Evolutionary conservation across 2,797 vertebrate genomes (phyloP), one percentile per base, ranked within the genome.

Genomic region (Lophius americanus): DNA sequence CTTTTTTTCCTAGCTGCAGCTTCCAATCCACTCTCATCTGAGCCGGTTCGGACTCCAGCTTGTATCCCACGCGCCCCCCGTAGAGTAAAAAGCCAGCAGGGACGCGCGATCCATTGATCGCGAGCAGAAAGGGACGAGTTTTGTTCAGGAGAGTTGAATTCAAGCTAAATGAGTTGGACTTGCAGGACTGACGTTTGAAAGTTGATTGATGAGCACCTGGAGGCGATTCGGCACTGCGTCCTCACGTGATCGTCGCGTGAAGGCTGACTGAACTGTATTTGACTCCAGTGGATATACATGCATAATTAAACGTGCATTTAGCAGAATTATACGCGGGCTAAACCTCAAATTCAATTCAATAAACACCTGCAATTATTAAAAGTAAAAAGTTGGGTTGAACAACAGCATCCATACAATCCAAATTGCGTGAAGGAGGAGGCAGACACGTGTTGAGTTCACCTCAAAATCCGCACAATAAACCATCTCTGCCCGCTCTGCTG

Each of bases 391-490:
- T 33, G 9, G 11, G 5, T 39, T 9, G 1, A 38, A 61, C 64
- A 49, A 32, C 7, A 55, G 52, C 14, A 58, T 23, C 5, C 53
- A 37, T 9, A 33, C 8, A 9, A 60, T 4, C 33, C 46, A 13
- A 43, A 54, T 14, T 6, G 41, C 23, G 13, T 39, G 9, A 38
- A 33, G 36, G 35, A 52, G 13, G 13, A 52, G 13, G 13, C 52
- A 73, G 79, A 87, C 89, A 91, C 88, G 86, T 91, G 89, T 90
- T 88, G 87, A 83, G 43, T 51, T 68, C 54, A 46, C 70, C 14
- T 58, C 1, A 0, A n/a, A 35, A 36, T 54, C 55, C 5, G 9
- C 46, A 5, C 9, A 5, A 48, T 7, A 23, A 23, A 23, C 23
- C 23, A 23, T 23, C 23, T 23, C 23, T 23, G 23, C 23, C 23